Evolutionary conservation across 2,113 vertebrate genomes (phyloP).

Genomic region (Elanus axillaris): DNA sequence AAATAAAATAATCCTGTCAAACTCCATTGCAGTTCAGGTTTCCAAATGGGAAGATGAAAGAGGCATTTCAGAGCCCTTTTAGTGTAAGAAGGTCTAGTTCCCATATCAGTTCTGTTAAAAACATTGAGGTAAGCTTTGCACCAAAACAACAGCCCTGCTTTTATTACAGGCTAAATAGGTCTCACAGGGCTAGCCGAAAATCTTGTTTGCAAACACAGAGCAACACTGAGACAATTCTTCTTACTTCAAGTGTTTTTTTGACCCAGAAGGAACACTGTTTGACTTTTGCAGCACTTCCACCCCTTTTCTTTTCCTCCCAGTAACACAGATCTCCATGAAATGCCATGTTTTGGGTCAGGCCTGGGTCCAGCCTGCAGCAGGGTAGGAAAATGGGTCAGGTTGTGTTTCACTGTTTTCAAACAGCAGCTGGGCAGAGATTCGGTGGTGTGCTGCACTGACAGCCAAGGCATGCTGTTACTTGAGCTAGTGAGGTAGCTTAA

Average conservation of each 20-base stretch:
- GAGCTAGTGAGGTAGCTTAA: accelerated
- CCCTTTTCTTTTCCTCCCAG: not conserved
- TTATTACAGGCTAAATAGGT: not conserved
- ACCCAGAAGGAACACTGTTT: not conserved
- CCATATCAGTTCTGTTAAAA: not conserved
- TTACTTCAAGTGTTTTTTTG: not conserved
- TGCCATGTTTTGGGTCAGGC: not conserved
- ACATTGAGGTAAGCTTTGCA: not conserved
- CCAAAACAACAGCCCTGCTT: not conserved
- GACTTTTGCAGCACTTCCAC: not conserved
- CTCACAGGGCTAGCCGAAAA: not conserved
- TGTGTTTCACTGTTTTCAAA: not conserved
- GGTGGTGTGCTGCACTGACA: not conserved
- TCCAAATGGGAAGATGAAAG: constrained; percentile 25
- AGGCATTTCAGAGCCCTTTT: not conserved
- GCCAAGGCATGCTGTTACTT: not conserved
- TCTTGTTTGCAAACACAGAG: not conserved
- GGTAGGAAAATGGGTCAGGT: not conserved
- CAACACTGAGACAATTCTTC: not conserved
- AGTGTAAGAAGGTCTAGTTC: not conserved
- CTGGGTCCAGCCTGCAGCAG: not conserved
- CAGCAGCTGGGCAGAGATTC: not conserved
- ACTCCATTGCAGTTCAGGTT: not conserved
- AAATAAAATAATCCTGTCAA: constrained; percentile 32
- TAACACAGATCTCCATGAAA: not conserved